Evolutionary conservation across 2,797 vertebrate species (phyloP), one percentile per base, ranked within the genome.

Genomic region (Cygnus olor): DNA sequence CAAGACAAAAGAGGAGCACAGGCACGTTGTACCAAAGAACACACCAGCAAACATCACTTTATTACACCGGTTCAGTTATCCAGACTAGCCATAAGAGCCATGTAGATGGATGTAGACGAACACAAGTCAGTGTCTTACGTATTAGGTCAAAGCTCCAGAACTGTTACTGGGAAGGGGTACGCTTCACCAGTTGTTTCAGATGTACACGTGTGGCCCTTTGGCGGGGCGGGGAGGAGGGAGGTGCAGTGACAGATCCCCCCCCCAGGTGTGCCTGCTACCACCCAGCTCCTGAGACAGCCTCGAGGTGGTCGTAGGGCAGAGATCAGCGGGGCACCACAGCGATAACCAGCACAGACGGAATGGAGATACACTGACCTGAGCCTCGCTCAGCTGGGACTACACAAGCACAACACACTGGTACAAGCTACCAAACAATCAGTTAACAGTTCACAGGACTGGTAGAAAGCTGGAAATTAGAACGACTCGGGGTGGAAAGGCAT

Each of bases 11-110:
- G 36, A 30, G 60, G 44, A 44, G 24, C 61, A 76, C 6, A 42
- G 51, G 57, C 64, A 58, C 25, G 11, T 47, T 34, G 38, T 44
- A 90, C 32, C 65, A 88, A 78, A 54, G 32, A 72, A 36, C 72
- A 87, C 68, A 87, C 68, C 88, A 90, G 88, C 73, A 93, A 93
- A 93, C 57, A 64, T 56, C 6, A 28, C 34, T 92, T 92, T 92
- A 92, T 92, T 92, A 92, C 56, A 83, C 40, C 21, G 73, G 80
- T 42, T 82, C 60, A 36, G 72, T 56, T 60, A 49, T 51, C 82
- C 92, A 58, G 47, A 24, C 34, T 30, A 24, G 22, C 74, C 80
- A 40, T 11, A 36, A 68, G 42, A 82, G 71, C 73, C 21, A 8
- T 3, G 68, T 20, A 51, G 74, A 44, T 7, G 32, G 92, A 54